phyloP scores from a whole-genome alignment of 2,113 vertebrate species.

The Caracal caracal region DNA sequence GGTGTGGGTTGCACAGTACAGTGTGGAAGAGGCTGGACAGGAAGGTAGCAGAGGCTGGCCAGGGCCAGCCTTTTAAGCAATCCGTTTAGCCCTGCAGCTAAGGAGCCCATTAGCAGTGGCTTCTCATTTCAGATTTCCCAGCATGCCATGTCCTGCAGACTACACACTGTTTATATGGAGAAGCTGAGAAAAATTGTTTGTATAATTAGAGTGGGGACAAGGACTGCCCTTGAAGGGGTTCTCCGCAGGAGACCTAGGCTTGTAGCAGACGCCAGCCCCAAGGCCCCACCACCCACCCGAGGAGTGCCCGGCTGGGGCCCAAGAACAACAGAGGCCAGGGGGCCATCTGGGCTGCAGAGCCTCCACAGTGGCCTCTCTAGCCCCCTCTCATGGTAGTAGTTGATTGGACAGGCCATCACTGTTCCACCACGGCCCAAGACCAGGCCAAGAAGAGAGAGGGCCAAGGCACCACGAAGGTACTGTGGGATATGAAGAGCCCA shows the following conservation, averaged over 20 bases:
- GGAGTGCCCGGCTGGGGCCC: conserved; percentile 22
- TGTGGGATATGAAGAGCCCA: not conserved
- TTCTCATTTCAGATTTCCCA: conserved; percentile 85
- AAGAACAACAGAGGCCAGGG: conserved; percentile 70
- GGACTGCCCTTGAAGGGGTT: conserved; percentile 83
- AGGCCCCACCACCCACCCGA: conserved; percentile 12
- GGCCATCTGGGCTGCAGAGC: conserved; percentile 36
- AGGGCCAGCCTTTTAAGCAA: conserved; percentile 74
- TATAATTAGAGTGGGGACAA: conserved; percentile 85
- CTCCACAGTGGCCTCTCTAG: not conserved
- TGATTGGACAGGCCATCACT: not conserved
- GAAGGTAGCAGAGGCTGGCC: conserved; percentile 30
- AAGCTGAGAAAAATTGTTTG: conserved; percentile 86
- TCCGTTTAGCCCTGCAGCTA: conserved; percentile 87
- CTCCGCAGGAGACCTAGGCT: conserved; percentile 81
- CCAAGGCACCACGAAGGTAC: not conserved
- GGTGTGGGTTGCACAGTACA: not conserved
- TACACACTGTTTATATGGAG: conserved; percentile 86
- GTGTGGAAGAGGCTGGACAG: not conserved
- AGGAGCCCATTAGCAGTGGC: conserved; percentile 83
- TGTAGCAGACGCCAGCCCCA: conserved; percentile 42
- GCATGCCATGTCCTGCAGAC: conserved; percentile 79
- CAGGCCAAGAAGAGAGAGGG: not conserved
- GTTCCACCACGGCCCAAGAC: not conserved
- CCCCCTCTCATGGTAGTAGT: not conserved